Evolutionary conservation across 2,113 vertebrate species (phyloP).

Genomic region (Apodemus speciosus): DNA sequence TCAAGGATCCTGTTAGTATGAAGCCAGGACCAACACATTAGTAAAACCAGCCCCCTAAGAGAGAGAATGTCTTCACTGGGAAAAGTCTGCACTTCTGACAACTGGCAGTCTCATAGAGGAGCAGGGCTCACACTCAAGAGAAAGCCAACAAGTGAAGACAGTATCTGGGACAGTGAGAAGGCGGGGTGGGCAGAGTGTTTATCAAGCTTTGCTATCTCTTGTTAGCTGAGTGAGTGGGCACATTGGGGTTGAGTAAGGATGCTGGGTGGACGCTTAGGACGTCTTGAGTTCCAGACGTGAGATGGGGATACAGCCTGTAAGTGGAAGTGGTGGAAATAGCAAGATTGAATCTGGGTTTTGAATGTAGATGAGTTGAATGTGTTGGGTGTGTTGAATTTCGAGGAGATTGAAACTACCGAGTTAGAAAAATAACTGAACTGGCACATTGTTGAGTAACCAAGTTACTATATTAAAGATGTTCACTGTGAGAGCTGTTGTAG

Average conservation of each 20-base stretch:
- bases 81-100: not conserved
- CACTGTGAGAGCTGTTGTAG: not conserved
- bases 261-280: not conserved
- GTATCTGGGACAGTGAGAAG: not conserved
- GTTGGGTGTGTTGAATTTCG: not conserved
- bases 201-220: not conserved
- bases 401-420: not conserved
- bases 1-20: conserved; percentile 81
- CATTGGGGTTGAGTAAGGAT: not conserved
- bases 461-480: not conserved
- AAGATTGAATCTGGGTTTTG: not conserved
- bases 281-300: not conserved
- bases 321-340: not conserved
- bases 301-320: not conserved
- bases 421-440: not conserved
- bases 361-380: not conserved
- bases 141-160: conserved; percentile 22
- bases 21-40: not conserved
- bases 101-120: not conserved
- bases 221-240: not conserved
- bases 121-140: not conserved
- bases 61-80: not conserved
- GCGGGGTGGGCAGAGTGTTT: not conserved
- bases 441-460: not conserved
- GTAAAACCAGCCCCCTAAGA: not conserved